A percentile compares a stretch with the other conserved stretches of the same genome.
Evolutionary conservation across 2,888 invertebrate genomes (phyloP).

Genomic region (Seira musarum): DNA sequence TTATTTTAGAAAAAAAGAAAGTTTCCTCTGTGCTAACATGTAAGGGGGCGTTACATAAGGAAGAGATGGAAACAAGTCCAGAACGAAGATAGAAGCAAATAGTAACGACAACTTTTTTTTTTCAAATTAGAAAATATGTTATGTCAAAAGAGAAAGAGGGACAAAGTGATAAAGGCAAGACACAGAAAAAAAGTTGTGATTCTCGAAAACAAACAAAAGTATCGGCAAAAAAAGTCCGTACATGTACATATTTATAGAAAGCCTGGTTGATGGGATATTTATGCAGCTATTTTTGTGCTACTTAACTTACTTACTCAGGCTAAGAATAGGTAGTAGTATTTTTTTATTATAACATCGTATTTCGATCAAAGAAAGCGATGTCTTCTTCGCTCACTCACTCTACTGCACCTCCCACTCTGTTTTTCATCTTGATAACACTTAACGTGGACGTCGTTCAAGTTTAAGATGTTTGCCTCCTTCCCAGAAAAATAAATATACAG

Average conservation of each 20-base stretch:
- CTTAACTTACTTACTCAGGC: neutral
- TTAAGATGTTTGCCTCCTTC: neutral
- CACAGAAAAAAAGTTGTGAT: neutral
- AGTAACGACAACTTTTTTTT: conserved; percentile 9
- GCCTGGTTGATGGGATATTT: conserved; percentile 14
- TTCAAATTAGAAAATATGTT: conserved; percentile 18
- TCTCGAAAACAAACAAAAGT: conserved; percentile 22
- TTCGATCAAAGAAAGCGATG: neutral
- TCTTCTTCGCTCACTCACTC: neutral
- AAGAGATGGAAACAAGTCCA: conserved; percentile 1
- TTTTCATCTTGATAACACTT: neutral
- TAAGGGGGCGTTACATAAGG: neutral
- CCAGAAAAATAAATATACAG: neutral
- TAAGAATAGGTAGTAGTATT: neutral
- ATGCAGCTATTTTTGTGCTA: neutral
- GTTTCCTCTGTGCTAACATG: neutral
- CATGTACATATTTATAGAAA: neutral
- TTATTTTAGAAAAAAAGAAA: neutral
- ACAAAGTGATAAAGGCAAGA: conserved; percentile 17
- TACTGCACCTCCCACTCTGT: too few relatives aligned
- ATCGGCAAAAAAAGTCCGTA: conserved; percentile 16
- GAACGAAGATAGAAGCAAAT: conserved; percentile 2
- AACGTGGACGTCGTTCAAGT: neutral
- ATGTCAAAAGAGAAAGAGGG: conserved; percentile 2
- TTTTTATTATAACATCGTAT: neutral